A percentile compares a stretch with the other conserved stretches of the same genome.
phyloP scores from a whole-genome alignment of 2,888 invertebrate species.

The Hecatera dysodea region DNA sequence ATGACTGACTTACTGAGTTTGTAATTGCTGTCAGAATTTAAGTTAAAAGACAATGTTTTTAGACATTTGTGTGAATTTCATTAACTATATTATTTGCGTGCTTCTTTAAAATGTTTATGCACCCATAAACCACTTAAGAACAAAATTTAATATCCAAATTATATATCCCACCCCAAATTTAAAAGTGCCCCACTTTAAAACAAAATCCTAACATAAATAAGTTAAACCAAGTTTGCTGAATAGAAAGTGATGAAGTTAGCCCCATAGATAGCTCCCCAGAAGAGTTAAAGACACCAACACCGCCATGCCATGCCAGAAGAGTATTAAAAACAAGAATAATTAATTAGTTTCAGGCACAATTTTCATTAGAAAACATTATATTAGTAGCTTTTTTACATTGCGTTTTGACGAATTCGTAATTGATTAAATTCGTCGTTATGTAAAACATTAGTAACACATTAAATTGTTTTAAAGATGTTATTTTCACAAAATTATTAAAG shows the following conservation, averaged over 20 bases:
- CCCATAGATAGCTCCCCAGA: constrained; percentile 31
- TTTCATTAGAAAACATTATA: constrained; percentile 38
- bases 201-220: neutral
- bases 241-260: constrained; percentile 28
- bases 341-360: constrained; percentile 50
- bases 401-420: neutral
- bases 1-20: neutral
- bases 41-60: neutral
- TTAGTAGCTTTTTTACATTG: constrained; percentile 29
- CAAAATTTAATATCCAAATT: constrained; percentile 8
- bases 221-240: constrained; percentile 18
- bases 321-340: constrained; percentile 38
- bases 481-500: constrained; percentile 22
- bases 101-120: no score
- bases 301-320: constrained; percentile 74
- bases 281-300: constrained; percentile 71
- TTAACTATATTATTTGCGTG: no score
- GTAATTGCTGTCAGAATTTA: neutral
- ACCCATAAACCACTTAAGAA: constrained; percentile 36
- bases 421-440: neutral
- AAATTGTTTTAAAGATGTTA: constrained; percentile 21
- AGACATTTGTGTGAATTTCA: neutral
- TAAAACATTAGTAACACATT: constrained; percentile 43
- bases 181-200: neutral
- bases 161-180: constrained; percentile 17